These are phyloP conservation scores for Volucella inflata DNA, from an alignment of 2,888 invertebrate species.

Conservation along the genomic window DNA sequence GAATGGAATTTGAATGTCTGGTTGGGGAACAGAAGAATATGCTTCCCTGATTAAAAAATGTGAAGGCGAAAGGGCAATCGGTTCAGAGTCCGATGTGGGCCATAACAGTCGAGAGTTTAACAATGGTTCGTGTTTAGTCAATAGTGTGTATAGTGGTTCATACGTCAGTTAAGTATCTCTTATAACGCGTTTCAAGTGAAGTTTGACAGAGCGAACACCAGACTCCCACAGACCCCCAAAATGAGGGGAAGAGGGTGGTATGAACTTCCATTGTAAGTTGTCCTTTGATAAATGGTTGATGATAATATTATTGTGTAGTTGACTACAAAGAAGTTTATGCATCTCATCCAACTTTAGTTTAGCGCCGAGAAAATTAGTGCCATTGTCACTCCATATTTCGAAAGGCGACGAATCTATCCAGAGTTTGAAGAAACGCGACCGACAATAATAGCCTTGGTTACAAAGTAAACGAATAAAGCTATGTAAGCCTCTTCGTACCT, in stretches of 20 bases:
- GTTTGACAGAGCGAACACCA: conserved; percentile 17
- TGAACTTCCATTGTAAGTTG: background rate
- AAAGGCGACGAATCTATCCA: conserved; percentile 17
- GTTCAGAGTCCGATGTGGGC: no score
- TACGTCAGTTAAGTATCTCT: no score
- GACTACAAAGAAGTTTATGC: background rate
- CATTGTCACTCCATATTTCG: conserved; percentile 33
- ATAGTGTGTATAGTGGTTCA: no score
- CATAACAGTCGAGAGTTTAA: no score
- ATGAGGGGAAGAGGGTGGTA: conserved; percentile 2
- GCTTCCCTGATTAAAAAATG: no score
- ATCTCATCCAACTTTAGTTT: no score
- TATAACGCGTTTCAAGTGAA: no score
- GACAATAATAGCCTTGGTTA: conserved; percentile 35
- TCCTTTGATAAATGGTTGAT: no score
- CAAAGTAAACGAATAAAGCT: conserved; percentile 17
- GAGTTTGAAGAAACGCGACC: conserved; percentile 14
- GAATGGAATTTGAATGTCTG: no score
- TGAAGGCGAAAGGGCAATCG: no score
- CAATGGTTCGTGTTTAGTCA: no score
- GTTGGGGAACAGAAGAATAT: no score
- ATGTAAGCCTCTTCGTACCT: conserved; percentile 38
- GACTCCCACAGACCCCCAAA: conserved; percentile 23
- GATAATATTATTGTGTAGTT: background rate
- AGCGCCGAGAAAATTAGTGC: conserved; percentile 26